Evolutionary conservation across 2,888 invertebrate species (phyloP).

Genomic region (Cheilosia pagana): DNA sequence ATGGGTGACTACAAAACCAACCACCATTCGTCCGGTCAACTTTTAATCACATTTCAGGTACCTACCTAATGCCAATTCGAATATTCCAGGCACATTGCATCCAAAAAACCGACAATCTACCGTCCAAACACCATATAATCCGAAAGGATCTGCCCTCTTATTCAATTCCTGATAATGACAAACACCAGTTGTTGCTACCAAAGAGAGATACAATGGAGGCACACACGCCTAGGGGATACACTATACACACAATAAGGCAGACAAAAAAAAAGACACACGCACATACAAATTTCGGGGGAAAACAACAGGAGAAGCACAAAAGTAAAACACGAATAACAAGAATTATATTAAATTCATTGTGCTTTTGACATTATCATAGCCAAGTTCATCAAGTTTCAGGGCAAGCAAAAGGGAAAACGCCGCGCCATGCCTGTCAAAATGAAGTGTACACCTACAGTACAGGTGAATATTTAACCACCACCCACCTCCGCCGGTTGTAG

Average conservation of each 20-base stretch:
- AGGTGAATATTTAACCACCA: slow-evolving; percentile 51
- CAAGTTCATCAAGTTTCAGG: slow-evolving; percentile 62
- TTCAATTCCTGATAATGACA: slow-evolving; percentile 24
- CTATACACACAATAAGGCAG: background rate
- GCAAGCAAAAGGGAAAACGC: slow-evolving; percentile 3
- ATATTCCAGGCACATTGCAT: slow-evolving; percentile 26
- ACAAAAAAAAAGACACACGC: slow-evolving; percentile 23
- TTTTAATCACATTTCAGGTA: background rate
- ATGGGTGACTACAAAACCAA: background rate
- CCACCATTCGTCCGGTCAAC: background rate
- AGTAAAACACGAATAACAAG: slow-evolving; percentile 7
- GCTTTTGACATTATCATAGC: slow-evolving; percentile 65
- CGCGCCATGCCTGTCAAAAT: slow-evolving; percentile 39
- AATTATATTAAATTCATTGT: slow-evolving; percentile 59
- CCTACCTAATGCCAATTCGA: slow-evolving; percentile 13
- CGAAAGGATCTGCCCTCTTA: slow-evolving; percentile 4
- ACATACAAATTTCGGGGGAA: slow-evolving; percentile 12
- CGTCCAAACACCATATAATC: background rate
- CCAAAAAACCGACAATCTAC: slow-evolving; percentile 12
- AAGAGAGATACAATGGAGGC: slow-evolving; percentile 9
- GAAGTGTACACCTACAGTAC: background rate
- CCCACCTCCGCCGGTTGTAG: background rate
- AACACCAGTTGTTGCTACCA: slow-evolving; percentile 29
- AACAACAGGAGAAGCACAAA: slow-evolving; percentile 2
- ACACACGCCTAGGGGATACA: slow-evolving; percentile 4